These are phyloP conservation scores for Campylomormyrus numenius DNA, from an alignment of 2,113 vertebrate species.

Conservation along the genomic window DNA sequence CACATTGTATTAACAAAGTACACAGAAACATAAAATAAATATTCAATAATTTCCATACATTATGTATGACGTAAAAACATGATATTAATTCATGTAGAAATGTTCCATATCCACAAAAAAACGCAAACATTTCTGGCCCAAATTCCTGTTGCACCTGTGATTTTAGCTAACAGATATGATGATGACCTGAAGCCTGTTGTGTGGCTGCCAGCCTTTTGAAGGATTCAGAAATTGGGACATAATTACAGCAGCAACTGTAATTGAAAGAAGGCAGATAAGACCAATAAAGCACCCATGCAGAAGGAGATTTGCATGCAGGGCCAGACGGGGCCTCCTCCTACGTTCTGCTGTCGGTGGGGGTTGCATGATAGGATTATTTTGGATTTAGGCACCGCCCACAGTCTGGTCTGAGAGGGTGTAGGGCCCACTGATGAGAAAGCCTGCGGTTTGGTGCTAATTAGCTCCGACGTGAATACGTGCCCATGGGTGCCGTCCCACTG, in stretches of 20 bases:
- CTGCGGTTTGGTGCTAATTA: conserved; percentile 18
- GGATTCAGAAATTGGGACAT: neutral
- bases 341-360: neutral
- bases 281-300: neutral
- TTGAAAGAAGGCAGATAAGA: neutral
- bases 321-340: neutral
- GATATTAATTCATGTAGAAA: neutral
- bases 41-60: neutral
- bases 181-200: neutral
- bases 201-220: neutral
- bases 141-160: neutral
- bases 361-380: conserved; percentile 49
- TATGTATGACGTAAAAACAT: neutral
- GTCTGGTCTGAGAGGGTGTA: conserved; percentile 36
- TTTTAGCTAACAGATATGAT: neutral
- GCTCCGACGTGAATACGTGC: conserved; percentile 9
- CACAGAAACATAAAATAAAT: neutral
- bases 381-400: conserved; percentile 28
- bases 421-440: conserved; percentile 16
- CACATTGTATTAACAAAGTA: neutral
- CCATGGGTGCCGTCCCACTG: neutral
- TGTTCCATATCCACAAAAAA: neutral
- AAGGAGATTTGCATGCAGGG: neutral
- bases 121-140: neutral
- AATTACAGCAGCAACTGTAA: neutral